Base-by-base conservation (phyloP, 2,888 invertebrate genomes). In the Criorhina ranunculi region DNA sequence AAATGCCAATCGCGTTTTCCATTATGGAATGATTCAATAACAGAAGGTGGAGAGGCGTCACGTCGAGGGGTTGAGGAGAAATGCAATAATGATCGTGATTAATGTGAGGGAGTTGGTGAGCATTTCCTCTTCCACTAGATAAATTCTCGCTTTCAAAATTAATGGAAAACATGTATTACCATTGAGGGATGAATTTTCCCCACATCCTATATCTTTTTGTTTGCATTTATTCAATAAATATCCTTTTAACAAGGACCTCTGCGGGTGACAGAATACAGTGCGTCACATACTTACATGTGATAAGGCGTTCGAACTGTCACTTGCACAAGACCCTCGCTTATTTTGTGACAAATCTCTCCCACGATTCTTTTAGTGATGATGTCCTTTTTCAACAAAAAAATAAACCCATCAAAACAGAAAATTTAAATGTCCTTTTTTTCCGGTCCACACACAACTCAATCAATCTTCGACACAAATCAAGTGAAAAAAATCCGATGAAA, bases 21-120 rank as follows among this genome's bases (percentile, higher is more conserved):
- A 83, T 83, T 83, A 79, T 55, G 53, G 46, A 62, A 67, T 83
- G 73, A 83, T 85, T 85, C 79, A 85, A 85, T 85, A 79, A 64
- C 62, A 67, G 33, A 55, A 37, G 59, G 59, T 9, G 6, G 15
- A 15, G 37, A 33, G n/a, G n/a, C n/a, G n/a, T n/a, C n/a, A n/a
- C n/a, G n/a, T n/a, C n/a, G n/a, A n/a, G 42, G 11, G 44, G 35
- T 17, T 5, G 8, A 29, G 57, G 2, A 33, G 35, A 44, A 51
- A 44, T 64, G 57, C 69, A 83, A 70, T 75, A 79, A 79, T 85
- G 79, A 75, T 75, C 64, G 79, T 85, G 83, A 85, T 79, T 79
- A 75, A 85, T 85, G 79, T 40, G 11, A 7, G 57, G 57, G 62
- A 29, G 82, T 51, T 29, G 67, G 53, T 75, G 55, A 78, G 59